phyloP scores from a whole-genome alignment of 2,113 vertebrate species.

The Rutilus rutilus region DNA sequence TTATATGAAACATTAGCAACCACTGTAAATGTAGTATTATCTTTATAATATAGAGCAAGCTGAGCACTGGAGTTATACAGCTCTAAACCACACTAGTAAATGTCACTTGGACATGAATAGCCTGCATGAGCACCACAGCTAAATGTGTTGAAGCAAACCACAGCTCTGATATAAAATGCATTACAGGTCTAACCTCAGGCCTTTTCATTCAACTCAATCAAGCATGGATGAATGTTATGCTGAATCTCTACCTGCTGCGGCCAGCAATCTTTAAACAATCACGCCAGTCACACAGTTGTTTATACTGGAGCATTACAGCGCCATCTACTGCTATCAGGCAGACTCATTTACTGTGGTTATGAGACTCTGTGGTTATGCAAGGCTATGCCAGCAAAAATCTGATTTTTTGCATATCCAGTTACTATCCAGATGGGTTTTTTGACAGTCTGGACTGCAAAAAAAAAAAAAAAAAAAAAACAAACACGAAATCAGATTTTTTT shows the following conservation, averaged over 20 bases:
- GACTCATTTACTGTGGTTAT: background rate
- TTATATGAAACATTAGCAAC: background rate
- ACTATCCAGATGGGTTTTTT: no score
- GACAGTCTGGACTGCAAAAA: no score
- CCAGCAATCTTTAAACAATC: background rate
- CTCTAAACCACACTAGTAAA: background rate
- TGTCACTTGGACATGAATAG: background rate
- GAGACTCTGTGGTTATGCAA: background rate
- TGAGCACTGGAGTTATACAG: background rate
- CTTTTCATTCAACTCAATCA: background rate
- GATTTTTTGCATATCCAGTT: no score
- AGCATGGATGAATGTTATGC: background rate
- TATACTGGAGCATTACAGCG: background rate
- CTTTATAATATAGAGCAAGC: background rate
- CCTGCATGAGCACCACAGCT: background rate
- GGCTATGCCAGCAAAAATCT: no score
- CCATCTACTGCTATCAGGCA: constrained; percentile 17
- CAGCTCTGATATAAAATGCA: background rate
- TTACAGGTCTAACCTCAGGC: background rate
- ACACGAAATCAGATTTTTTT: no score
- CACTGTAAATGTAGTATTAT: background rate
- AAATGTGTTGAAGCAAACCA: background rate
- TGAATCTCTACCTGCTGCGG: background rate
- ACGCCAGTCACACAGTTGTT: background rate
- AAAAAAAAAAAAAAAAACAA: no score